Conservation (phyloP, 2,888 invertebrate species). For the Adineta ricciae region DNA sequence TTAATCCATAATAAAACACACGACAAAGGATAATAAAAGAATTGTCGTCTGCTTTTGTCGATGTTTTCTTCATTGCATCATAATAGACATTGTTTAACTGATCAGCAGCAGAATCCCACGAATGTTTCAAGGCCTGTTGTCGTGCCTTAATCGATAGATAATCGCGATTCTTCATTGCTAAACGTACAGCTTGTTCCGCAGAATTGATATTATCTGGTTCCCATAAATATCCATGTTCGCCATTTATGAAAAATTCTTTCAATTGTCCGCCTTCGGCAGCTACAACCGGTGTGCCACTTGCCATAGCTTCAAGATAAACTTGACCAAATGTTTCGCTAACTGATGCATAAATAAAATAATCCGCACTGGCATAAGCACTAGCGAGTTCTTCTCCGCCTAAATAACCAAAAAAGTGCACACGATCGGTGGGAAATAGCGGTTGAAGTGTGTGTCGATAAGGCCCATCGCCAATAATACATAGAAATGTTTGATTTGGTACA, state of each 20-base stretch:
- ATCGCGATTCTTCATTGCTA: slow-evolving; percentile 22
- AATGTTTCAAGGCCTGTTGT: slow-evolving; percentile 30
- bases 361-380: slow-evolving; percentile 31
- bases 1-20: not conserved
- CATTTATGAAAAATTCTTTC: slow-evolving; percentile 32
- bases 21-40: not conserved
- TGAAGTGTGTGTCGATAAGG: slow-evolving; percentile 22
- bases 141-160: slow-evolving; percentile 10
- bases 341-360: slow-evolving; percentile 33
- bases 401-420: slow-evolving; percentile 31
- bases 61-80: not conserved
- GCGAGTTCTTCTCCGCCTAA: slow-evolving; percentile 29
- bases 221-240: slow-evolving; percentile 32
- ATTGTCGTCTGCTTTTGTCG: not conserved
- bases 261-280: slow-evolving; percentile 33
- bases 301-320: slow-evolving; percentile 34
- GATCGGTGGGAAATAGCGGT: slow-evolving; percentile 31
- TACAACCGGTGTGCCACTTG: slow-evolving; percentile 30
- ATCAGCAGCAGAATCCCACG: slow-evolving; percentile 30
- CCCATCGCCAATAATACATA: slow-evolving; percentile 33
- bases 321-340: slow-evolving; percentile 34
- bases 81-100: slow-evolving; percentile 28
- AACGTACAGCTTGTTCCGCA: slow-evolving; percentile 25
- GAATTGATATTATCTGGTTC: slow-evolving; percentile 24
- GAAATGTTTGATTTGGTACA: slow-evolving; percentile 24